Evolutionary conservation across 2,113 vertebrate species (phyloP).

Genomic region (Tursiops truncatus): DNA sequence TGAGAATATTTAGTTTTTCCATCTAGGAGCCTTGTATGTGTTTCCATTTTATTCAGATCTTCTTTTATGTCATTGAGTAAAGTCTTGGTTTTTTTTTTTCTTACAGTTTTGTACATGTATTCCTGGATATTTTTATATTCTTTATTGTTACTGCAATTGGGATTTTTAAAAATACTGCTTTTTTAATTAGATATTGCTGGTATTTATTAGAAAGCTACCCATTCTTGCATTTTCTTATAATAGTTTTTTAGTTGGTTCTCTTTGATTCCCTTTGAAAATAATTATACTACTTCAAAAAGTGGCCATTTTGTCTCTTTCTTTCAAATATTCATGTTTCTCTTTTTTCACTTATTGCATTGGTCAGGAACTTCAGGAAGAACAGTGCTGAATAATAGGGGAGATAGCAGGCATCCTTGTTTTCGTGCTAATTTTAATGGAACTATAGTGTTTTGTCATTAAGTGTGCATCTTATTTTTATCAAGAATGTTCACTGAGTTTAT

Average conservation of each 20-base stretch:
- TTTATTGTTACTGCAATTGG: background rate
- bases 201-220: background rate
- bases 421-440: background rate
- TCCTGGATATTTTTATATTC: background rate
- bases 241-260: background rate
- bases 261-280: background rate
- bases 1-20: background rate
- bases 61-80: background rate
- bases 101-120: background rate
- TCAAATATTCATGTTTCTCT: background rate
- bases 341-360: background rate
- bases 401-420: background rate
- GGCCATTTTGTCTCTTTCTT: background rate
- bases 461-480: background rate
- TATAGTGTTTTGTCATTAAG: background rate
- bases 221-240: background rate
- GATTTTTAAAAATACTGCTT: background rate
- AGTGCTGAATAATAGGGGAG: background rate
- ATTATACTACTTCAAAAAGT: no score
- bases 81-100: background rate
- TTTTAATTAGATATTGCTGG: background rate
- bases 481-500: background rate
- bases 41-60: background rate
- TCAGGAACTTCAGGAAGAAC: conserved; percentile 22
- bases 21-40: background rate